Percentiles rank a stretch among this genome's conserved stretches.
Evolutionary conservation across 2,113 vertebrate species (phyloP).

Genomic region (Megaceryle torquata): DNA sequence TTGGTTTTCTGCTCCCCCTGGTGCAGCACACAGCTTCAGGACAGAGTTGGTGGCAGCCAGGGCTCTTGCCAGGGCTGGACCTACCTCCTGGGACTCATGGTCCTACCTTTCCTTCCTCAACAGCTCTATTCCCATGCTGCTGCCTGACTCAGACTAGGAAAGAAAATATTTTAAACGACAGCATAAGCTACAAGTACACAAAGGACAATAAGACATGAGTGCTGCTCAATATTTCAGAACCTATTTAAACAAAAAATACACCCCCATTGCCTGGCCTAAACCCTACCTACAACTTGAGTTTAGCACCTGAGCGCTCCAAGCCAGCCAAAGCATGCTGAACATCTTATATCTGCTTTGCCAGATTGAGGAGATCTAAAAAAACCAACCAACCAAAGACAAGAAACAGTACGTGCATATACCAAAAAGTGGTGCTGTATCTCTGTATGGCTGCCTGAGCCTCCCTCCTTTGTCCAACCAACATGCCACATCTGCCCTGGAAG

Average conservation of each 20-base stretch:
- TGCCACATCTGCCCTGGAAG: too few relatives aligned
- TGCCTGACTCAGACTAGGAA: background rate
- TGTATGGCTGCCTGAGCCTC: background rate
- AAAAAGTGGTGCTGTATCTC: background rate
- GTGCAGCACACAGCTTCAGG: background rate
- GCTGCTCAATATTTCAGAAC: background rate
- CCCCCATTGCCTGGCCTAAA: background rate
- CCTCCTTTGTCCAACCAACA: background rate
- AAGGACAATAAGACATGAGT: background rate
- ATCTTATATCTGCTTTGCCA: background rate
- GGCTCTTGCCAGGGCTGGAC: background rate
- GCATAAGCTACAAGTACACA: background rate
- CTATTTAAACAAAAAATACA: background rate
- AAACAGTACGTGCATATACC: background rate
- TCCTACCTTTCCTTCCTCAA: background rate
- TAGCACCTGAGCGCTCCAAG: background rate
- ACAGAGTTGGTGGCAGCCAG: background rate
- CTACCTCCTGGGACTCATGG: background rate
- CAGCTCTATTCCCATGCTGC: rapidly evolving
- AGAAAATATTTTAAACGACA: background rate
- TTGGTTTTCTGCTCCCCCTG: background rate
- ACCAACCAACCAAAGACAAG: background rate
- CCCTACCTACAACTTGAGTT: background rate
- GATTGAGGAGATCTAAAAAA: background rate
- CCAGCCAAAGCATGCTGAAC: background rate